Base-by-base conservation (phyloP, 1,140 invertebrate genomes). In the Stratiolaelaps scimitus region DNA sequence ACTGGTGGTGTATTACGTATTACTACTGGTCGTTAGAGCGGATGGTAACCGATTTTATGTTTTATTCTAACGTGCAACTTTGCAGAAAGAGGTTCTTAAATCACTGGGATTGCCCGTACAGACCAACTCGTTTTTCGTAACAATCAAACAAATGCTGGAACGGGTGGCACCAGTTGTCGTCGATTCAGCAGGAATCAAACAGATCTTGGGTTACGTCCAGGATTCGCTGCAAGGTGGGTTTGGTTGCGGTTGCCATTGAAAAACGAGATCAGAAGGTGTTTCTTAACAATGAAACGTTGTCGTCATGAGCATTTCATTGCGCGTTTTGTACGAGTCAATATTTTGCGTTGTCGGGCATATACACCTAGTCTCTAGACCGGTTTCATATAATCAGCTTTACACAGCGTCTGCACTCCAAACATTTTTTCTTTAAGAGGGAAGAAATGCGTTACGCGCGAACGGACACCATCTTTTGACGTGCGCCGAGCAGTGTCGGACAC, bases 121-220 rank as follows among this genome's bases (percentile, higher is more conserved):
- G 83, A 92, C 89, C 0, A 94, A 95, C 78, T 75, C 92, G 30
- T 91, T 94, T 74, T 96, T 95, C 75, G 92, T 92, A 72, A 92
- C 89, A 1, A 87, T 96, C 20, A 94, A 96, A 78, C 89, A 91
- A 82, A 75, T 97, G 15, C 78, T 97, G 30, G 92, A 97, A 76
- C 79, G 92, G 69, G 86, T 93, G 15, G 92, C 90, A 44, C 92
- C 90, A 0, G 89, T 97, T 1, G 90, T 96, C 85, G 87, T 98
- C 19, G 93, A 98, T 74, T 84, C 85, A 70, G 83, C 87, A 68
- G 88, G 90, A 43, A 70, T 79, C 48, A 68, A 76, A 26, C 66
- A 72, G 30, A 69, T 79, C 15, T 73, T 78, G 19, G 73, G 72
- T 47, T 73, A 74, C 66, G 71, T 78, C 17, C 72, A 75, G 43